phyloP scores from a whole-genome alignment of 1,140 invertebrate genomes.

The Cecropterus lyciades region DNA sequence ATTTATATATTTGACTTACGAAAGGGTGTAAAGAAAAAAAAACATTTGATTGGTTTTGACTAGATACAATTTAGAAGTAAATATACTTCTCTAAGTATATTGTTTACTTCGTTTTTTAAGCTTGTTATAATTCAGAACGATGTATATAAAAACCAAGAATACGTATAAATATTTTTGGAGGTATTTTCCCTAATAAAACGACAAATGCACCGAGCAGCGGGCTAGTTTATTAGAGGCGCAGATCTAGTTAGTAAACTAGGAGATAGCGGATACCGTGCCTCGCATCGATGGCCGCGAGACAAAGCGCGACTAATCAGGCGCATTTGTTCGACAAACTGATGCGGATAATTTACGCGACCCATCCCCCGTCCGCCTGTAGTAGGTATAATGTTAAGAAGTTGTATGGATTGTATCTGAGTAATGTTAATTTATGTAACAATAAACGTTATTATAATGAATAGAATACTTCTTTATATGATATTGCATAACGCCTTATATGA shows the following conservation, averaged over 20 bases:
- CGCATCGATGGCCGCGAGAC: slow-evolving; percentile 37
- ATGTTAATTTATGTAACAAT: too few relatives aligned
- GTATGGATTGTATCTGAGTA: not conserved
- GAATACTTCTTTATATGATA: too few relatives aligned
- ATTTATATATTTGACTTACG: too few relatives aligned
- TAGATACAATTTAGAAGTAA: too few relatives aligned
- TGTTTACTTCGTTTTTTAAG: too few relatives aligned
- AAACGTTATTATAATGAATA: too few relatives aligned
- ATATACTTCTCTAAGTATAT: too few relatives aligned
- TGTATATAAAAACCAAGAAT: too few relatives aligned
- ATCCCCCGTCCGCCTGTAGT: slow-evolving; percentile 28
- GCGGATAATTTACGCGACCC: slow-evolving; percentile 67
- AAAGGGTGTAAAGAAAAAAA: too few relatives aligned
- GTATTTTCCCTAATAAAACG: not conserved
- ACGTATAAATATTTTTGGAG: not conserved
- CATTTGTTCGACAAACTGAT: slow-evolving; percentile 71
- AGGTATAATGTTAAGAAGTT: not conserved
- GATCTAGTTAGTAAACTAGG: slow-evolving; percentile 4
- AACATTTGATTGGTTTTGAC: too few relatives aligned
- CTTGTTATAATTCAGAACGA: too few relatives aligned
- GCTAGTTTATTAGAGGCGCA: not conserved
- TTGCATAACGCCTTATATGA: too few relatives aligned
- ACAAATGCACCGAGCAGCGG: not conserved
- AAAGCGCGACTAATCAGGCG: slow-evolving; percentile 73
- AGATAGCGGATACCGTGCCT: not conserved